phyloP scores from a whole-genome alignment of 2,888 invertebrate genomes.

The Ennomos erosarius region DNA sequence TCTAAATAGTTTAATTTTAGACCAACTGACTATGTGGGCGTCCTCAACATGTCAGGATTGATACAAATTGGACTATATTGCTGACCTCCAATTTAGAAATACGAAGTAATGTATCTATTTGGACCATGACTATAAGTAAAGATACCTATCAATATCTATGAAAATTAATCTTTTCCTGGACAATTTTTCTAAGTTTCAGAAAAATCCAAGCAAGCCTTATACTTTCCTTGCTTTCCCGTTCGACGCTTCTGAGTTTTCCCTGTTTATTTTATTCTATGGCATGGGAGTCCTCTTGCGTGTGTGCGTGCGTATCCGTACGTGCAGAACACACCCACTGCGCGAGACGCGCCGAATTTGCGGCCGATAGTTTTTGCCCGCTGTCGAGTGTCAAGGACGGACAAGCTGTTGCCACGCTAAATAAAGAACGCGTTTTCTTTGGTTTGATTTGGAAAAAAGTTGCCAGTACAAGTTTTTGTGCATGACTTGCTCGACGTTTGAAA shows the following conservation, averaged over 20 bases:
- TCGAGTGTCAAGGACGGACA: constrained; percentile 80
- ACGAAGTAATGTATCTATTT: constrained; percentile 28
- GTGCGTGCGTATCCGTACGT: constrained; percentile 52
- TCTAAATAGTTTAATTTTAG: constrained; percentile 38
- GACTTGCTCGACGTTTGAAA: constrained; percentile 18
- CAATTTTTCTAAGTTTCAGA: no score
- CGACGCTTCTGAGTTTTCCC: constrained; percentile 24
- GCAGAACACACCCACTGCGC: constrained; percentile 73
- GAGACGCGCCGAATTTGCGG: constrained; percentile 71
- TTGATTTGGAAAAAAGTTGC: constrained; percentile 35
- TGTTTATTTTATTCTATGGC: constrained; percentile 60
- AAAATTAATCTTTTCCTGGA: background rate
- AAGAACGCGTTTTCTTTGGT: constrained; percentile 35
- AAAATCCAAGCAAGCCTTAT: no score
- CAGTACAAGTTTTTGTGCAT: constrained; percentile 26
- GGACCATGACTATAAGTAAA: constrained; percentile 7
- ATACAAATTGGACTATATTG: constrained; percentile 40
- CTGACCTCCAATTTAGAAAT: constrained; percentile 42
- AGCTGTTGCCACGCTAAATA: constrained; percentile 62
- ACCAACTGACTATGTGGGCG: constrained; percentile 33
- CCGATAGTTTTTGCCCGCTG: constrained; percentile 74
- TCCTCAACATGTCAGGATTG: constrained; percentile 33
- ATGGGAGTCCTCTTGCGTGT: constrained; percentile 45
- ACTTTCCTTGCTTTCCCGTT: background rate
- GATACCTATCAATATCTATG: background rate